Evolutionary conservation across 2,888 invertebrate species (phyloP).

Genomic region (Mythimna lalbum): DNA sequence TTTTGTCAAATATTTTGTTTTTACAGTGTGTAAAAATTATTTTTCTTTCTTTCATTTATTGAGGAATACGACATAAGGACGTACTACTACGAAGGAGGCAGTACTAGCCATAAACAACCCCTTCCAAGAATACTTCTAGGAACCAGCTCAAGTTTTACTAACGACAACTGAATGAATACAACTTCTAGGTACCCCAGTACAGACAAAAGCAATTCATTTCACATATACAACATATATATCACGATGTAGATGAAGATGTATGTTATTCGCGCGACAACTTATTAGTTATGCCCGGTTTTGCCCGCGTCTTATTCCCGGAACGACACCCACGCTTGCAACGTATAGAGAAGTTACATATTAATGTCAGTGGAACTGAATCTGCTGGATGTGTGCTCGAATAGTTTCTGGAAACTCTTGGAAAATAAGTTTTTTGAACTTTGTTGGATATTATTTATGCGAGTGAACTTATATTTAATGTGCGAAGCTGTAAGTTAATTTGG

Average conservation of each 20-base stretch:
- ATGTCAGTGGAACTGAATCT: slow-evolving; percentile 59
- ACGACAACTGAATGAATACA: background rate
- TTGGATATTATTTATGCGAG: background rate
- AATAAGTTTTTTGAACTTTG: slow-evolving; percentile 14
- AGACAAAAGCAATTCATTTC: background rate
- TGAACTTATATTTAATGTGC: background rate
- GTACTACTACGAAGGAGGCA: too few species aligned
- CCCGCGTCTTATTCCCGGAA: slow-evolving; percentile 73
- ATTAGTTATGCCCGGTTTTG: slow-evolving; percentile 74
- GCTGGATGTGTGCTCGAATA: slow-evolving; percentile 62
- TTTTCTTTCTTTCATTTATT: too few species aligned
- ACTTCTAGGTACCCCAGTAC: background rate
- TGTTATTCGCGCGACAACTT: slow-evolving; percentile 72
- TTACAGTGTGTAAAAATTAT: too few species aligned
- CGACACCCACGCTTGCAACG: slow-evolving; percentile 72
- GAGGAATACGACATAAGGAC: too few species aligned
- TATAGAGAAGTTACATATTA: slow-evolving; percentile 73
- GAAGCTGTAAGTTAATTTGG: background rate
- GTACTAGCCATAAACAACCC: too few species aligned
- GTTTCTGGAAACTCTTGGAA: slow-evolving; percentile 1
- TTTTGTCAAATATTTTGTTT: too few species aligned
- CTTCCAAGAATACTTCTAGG: background rate
- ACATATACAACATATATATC: slow-evolving; percentile 11
- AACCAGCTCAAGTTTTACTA: background rate
- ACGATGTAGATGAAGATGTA: slow-evolving; percentile 65